Conservation (phyloP, 2,113 vertebrate species). For the Petrocephalus microphthalmus region DNA sequence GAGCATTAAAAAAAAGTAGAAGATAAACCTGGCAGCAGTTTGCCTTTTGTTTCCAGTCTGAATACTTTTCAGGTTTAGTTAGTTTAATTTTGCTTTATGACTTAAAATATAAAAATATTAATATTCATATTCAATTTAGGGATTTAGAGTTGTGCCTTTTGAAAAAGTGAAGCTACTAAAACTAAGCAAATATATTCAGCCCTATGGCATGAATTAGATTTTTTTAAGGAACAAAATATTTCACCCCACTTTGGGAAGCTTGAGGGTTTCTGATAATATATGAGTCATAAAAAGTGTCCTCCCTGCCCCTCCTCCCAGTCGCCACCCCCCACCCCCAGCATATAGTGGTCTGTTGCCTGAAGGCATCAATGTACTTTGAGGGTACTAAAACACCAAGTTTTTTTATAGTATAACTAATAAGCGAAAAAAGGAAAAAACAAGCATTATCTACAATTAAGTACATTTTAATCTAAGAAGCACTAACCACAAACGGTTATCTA, state of each 20-base stretch:
- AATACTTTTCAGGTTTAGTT: neutral
- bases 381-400: neutral
- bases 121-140: neutral
- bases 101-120: neutral
- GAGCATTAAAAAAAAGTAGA: neutral
- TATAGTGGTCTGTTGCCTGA: slow-evolving; percentile 13
- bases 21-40: neutral
- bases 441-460: neutral
- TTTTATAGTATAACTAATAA: slow-evolving; percentile 7
- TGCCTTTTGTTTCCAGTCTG: neutral
- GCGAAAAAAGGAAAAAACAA: slow-evolving; percentile 3
- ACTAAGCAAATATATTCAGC: neutral
- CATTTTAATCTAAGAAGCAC: slow-evolving; percentile 12
- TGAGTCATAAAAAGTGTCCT: slow-evolving; percentile 12
- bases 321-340: neutral
- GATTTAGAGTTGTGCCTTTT: neutral
- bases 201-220: slow-evolving; percentile 16
- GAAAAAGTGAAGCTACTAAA: neutral
- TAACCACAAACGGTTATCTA: neutral
- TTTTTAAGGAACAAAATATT: slow-evolving; percentile 1
- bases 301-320: neutral
- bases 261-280: slow-evolving; percentile 19
- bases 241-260: neutral
- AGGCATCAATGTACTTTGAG: slow-evolving; percentile 12
- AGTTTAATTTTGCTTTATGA: neutral